Evolutionary conservation across 2,888 invertebrate species (phyloP).

Genomic region (Rhagium mordax): DNA sequence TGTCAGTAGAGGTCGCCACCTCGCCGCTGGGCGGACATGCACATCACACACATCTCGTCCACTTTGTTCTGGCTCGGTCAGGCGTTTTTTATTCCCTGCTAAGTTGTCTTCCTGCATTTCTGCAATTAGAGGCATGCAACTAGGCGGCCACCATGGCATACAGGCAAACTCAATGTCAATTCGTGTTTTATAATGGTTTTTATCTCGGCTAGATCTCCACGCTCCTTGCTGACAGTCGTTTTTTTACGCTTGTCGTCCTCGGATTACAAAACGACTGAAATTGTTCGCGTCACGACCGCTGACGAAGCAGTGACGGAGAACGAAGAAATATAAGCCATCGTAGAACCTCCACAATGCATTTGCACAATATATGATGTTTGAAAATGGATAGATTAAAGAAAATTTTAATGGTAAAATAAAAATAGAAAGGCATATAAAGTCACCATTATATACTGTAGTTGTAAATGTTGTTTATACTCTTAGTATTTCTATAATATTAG

Average conservation of each 20-base stretch:
- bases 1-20: slow-evolving; percentile 30
- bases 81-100: slow-evolving; percentile 59
- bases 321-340: neutral
- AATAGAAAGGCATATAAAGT: no score
- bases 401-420: no score
- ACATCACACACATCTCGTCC: slow-evolving; percentile 34
- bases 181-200: slow-evolving; percentile 61
- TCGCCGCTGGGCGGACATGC: slow-evolving; percentile 30
- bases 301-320: neutral
- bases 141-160: slow-evolving; percentile 26
- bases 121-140: slow-evolving; percentile 58
- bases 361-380: neutral
- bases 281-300: slow-evolving; percentile 21
- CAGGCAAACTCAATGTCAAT: slow-evolving; percentile 46
- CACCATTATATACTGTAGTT: no score
- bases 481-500: no score
- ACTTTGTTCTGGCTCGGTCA: slow-evolving; percentile 58
- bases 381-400: no score
- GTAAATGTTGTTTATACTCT: no score
- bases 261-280: slow-evolving; percentile 53
- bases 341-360: no score
- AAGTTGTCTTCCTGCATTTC: slow-evolving; percentile 55
- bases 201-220: slow-evolving; percentile 53
- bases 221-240: slow-evolving; percentile 47
- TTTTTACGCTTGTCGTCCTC: slow-evolving; percentile 49